These are phyloP conservation scores for Caenorhabditis briggsae DNA, from an alignment of 1,140 invertebrate species.

Conservation along the genomic window DNA sequence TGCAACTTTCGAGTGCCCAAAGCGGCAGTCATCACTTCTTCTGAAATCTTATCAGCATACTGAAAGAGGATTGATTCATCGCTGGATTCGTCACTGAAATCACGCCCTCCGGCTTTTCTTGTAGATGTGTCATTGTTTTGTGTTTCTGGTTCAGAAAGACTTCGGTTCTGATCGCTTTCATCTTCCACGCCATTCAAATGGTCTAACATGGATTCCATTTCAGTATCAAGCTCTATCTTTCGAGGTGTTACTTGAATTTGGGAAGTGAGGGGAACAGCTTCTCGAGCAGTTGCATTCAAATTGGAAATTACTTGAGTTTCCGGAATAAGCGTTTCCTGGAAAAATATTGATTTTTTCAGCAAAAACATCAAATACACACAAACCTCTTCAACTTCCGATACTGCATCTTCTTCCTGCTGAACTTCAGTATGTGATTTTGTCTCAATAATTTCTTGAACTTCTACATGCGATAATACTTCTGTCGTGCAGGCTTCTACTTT, in stretches of 20 bases:
- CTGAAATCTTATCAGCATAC: neutral
- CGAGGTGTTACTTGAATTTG: too few species aligned
- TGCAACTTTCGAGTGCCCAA: neutral
- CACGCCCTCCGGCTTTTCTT: neutral
- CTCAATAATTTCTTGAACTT: neutral
- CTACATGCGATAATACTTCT: neutral
- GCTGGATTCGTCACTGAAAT: neutral
- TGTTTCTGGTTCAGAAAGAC: neutral
- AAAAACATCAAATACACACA: neutral
- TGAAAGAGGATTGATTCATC: neutral
- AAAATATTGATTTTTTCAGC: neutral
- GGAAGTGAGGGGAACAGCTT: neutral
- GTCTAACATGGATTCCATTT: conserved; percentile 29
- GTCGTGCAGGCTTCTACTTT: too few species aligned
- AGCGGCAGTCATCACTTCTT: neutral
- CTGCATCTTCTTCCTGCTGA: neutral
- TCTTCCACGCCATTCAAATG: neutral
- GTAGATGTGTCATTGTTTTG: neutral
- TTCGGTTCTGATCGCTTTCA: neutral
- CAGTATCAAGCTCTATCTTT: neutral
- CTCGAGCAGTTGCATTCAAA: neutral
- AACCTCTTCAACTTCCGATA: conserved; percentile 12
- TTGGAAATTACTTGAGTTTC: conserved; percentile 35
- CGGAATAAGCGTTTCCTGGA: conserved; percentile 12
- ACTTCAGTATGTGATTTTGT: neutral